Conservation (phyloP, 2,797 vertebrate genomes). For the Malurus splendens region DNA sequence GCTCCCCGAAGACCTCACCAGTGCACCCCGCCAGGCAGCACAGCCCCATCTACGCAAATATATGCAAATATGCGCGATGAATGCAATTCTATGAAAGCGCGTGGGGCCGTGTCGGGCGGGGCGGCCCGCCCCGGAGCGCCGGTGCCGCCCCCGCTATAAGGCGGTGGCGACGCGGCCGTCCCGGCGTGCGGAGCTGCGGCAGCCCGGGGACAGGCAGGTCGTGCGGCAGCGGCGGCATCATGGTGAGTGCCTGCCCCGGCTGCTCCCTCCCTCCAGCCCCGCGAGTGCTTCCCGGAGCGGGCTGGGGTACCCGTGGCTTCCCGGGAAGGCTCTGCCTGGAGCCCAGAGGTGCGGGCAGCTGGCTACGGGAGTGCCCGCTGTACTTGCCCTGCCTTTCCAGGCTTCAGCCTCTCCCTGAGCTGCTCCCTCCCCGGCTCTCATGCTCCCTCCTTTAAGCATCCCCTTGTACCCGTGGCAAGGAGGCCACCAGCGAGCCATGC, state of each 20-base stretch:
- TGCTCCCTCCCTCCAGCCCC: not conserved
- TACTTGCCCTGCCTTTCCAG: not conserved
- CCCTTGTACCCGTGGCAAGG: not conserved
- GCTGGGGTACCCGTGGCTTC: not conserved
- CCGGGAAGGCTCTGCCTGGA: not conserved
- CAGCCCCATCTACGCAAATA: not conserved
- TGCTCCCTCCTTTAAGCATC: not conserved
- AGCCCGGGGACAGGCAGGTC: not conserved
- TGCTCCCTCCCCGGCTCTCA: not conserved
- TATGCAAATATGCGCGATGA: not conserved
- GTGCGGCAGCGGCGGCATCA: constrained; percentile 6
- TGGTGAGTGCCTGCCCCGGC: constrained; percentile 40
- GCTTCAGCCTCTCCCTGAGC: not conserved
- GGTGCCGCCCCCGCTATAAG: constrained; percentile 39
- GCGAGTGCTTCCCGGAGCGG: not conserved
- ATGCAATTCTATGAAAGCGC: not conserved
- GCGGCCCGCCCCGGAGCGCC: not conserved
- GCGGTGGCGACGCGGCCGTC: not conserved
- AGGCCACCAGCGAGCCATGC: not conserved
- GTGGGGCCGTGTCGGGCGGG: not conserved
- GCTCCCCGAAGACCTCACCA: not conserved
- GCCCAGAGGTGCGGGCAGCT: not conserved
- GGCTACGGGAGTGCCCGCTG: not conserved
- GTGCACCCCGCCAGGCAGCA: not conserved
- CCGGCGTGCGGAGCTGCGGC: not conserved